phyloP scores from a whole-genome alignment of 2,888 invertebrate species.

The Campoplex nolae region DNA sequence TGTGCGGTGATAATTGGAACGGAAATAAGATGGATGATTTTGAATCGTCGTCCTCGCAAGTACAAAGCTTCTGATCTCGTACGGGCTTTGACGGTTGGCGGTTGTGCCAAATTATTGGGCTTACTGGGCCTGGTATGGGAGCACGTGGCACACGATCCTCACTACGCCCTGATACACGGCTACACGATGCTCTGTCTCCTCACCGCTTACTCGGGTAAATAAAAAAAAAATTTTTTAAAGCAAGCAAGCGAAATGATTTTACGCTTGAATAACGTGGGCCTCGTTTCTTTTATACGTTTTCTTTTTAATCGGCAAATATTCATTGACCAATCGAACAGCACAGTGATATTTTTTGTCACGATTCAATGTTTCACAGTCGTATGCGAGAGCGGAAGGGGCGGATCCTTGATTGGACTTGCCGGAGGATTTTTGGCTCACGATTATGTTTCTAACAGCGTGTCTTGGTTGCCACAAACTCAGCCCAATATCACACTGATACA shows the following conservation, averaged over 20 bases:
- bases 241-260: not conserved
- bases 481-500: conserved; percentile 75
- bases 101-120: conserved; percentile 81
- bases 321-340: conserved; percentile 1
- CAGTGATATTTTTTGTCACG: conserved; percentile 13
- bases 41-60: conserved; percentile 72
- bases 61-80: conserved; percentile 76
- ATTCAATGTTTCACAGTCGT: conserved; percentile 84
- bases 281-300: not conserved
- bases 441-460: conserved; percentile 76
- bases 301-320: conserved; percentile 19
- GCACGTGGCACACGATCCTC: conserved; percentile 77
- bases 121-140: conserved; percentile 81
- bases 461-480: conserved; percentile 72
- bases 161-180: conserved; percentile 86
- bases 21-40: conserved; percentile 78
- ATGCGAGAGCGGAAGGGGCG: conserved; percentile 85
- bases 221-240: not conserved
- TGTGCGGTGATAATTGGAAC: conserved; percentile 75
- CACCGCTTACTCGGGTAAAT: conserved; percentile 88
- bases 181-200: conserved; percentile 89
- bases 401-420: conserved; percentile 81
- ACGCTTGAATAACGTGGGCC: not conserved
- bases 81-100: conserved; percentile 80
- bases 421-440: conserved; percentile 80